These are phyloP conservation scores for Rhinolophus sinicus DNA, from an alignment of 2,113 vertebrate genomes.

Conservation along the genomic window DNA sequence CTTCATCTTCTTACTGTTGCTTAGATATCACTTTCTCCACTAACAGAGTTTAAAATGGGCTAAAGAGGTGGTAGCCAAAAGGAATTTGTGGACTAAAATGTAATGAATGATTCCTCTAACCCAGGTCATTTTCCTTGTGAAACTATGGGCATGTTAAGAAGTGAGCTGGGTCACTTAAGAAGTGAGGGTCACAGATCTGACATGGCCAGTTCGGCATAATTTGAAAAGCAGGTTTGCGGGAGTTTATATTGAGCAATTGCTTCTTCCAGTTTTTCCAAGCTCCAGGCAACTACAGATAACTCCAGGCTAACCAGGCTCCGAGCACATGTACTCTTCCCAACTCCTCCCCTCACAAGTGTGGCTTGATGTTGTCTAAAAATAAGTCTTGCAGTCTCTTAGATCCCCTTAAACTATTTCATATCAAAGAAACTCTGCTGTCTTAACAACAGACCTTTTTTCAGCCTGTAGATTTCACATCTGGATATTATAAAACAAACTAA, in stretches of 20 bases:
- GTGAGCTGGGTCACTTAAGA: too few relatives aligned
- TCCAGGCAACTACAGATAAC: constrained; percentile 71
- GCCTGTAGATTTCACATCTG: neutral
- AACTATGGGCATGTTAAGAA: neutral
- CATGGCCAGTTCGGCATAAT: fast-evolving
- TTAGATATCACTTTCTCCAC: constrained; percentile 41
- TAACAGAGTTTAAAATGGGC: constrained; percentile 44
- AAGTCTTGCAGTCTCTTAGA: constrained; percentile 65
- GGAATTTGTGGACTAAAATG: constrained; percentile 35
- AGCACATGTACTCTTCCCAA: constrained; percentile 46
- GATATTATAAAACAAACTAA: constrained; percentile 52
- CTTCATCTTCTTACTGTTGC: constrained; percentile 42
- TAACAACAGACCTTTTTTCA: neutral
- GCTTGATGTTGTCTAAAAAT: constrained; percentile 74
- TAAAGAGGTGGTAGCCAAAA: constrained; percentile 7
- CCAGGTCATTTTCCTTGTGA: neutral
- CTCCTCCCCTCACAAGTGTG: constrained; percentile 64
- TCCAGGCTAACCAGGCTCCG: constrained; percentile 53
- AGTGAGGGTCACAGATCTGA: constrained; percentile 12
- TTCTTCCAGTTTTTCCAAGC: constrained; percentile 73
- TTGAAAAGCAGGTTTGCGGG: constrained; percentile 26
- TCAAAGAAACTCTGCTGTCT: constrained; percentile 1
- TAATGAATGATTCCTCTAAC: constrained; percentile 57
- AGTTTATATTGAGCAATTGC: constrained; percentile 69
- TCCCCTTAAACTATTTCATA: constrained; percentile 9